Evolutionary conservation across 2,797 vertebrate genomes (phyloP).

Genomic region (Myripristis murdjan): DNA sequence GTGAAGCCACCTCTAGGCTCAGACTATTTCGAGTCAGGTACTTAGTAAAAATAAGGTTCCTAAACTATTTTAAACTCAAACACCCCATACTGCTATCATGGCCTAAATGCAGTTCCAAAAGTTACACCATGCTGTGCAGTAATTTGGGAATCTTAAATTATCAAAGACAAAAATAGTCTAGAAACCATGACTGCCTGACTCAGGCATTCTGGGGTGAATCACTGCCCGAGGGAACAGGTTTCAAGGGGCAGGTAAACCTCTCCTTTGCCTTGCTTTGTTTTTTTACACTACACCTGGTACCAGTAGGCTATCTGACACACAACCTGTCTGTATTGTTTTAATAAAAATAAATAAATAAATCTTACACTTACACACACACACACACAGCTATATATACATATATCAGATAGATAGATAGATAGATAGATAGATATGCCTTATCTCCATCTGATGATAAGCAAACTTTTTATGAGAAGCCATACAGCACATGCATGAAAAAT

Average conservation of each 20-base stretch:
- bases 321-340: neutral
- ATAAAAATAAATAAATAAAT: too few species aligned
- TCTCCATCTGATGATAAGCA: too few species aligned
- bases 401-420: too few species aligned
- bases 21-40: neutral
- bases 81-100: neutral
- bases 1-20: neutral
- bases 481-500: neutral
- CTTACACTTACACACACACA: too few species aligned
- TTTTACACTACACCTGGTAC: neutral
- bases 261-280: neutral
- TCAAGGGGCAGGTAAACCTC: neutral
- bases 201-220: slow-evolving; percentile 16
- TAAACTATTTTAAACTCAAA: slow-evolving; percentile 20
- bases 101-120: slow-evolving; percentile 8
- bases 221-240: slow-evolving; percentile 12
- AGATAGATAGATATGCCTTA: too few species aligned
- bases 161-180: slow-evolving; percentile 29
- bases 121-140: slow-evolving; percentile 2
- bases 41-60: neutral
- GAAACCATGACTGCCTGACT: slow-evolving; percentile 20
- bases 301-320: neutral
- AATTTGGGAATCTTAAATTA: slow-evolving; percentile 28
- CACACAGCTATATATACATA: too few species aligned
- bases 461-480: neutral